Conservation (phyloP, 2,113 vertebrate genomes). For the Amblyornis subalaris region DNA sequence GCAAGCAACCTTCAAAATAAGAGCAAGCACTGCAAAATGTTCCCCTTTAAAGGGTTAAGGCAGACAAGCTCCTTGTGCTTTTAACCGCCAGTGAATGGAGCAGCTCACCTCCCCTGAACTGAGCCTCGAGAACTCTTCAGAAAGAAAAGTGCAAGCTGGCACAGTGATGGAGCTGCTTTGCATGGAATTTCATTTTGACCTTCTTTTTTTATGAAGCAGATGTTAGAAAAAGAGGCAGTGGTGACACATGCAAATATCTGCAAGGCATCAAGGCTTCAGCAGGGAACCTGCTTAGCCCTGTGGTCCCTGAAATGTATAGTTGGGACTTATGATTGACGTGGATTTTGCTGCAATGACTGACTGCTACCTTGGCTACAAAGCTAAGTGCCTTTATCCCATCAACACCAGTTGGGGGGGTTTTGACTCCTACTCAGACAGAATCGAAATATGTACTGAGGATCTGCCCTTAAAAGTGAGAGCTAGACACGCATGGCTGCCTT, state of each 20-base stretch:
- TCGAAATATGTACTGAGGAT: background rate
- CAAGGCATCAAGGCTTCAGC: background rate
- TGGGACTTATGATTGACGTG: background rate
- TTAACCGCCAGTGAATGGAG: background rate
- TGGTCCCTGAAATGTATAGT: background rate
- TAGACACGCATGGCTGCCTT: background rate
- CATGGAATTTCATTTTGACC: background rate
- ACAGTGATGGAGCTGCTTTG: background rate
- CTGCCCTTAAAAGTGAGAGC: background rate
- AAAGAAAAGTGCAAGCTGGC: background rate
- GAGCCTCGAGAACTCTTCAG: background rate
- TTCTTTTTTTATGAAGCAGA: background rate
- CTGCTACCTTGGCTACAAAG: background rate
- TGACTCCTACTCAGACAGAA: background rate
- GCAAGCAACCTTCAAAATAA: background rate
- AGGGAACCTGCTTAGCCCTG: background rate
- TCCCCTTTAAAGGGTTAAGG: background rate
- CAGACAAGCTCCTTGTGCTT: background rate
- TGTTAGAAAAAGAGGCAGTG: background rate
- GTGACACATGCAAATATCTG: slow-evolving; percentile 13
- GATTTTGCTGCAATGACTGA: background rate
- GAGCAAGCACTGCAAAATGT: background rate
- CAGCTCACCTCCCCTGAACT: background rate
- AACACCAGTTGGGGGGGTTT: background rate
- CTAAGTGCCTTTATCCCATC: background rate